These are phyloP conservation scores for Steinernema khuongi DNA, from an alignment of 1,140 invertebrate species.

Conservation along the genomic window DNA sequence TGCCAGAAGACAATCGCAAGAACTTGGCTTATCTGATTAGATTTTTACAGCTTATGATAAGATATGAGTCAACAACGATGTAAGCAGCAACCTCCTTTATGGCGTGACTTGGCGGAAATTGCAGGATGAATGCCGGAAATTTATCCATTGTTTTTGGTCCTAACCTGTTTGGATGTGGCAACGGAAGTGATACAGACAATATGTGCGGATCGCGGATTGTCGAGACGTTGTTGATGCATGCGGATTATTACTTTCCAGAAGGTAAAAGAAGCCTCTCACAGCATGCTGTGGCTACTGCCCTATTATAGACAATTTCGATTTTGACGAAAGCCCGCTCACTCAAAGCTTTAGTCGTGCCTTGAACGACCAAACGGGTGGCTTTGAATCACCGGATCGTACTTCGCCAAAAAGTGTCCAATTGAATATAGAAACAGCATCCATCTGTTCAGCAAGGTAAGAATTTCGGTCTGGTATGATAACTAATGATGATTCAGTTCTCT, in stretches of 20 bases:
- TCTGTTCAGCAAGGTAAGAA: not conserved
- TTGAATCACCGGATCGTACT: not conserved
- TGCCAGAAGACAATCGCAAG: not conserved
- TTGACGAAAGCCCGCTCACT: constrained; percentile 5
- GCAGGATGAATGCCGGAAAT: constrained; percentile 17
- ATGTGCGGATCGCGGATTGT: constrained; percentile 17
- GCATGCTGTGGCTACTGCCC: not conserved
- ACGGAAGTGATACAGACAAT: constrained; percentile 13
- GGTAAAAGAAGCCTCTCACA: no score
- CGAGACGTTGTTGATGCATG: constrained; percentile 1
- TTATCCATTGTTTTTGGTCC: constrained; percentile 22
- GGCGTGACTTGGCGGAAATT: not conserved
- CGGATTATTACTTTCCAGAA: constrained; percentile 18
- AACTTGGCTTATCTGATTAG: constrained; percentile 18
- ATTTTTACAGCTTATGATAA: constrained; percentile 13
- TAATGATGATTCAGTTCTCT: not conserved
- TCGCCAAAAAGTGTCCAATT: constrained; percentile 5
- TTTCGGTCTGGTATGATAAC: not conserved
- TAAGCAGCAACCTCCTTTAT: not conserved
- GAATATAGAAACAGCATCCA: not conserved
- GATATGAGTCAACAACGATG: constrained; percentile 12
- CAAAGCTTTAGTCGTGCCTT: constrained; percentile 8
- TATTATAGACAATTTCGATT: not conserved
- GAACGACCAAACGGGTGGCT: constrained; percentile 16
- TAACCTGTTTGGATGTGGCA: constrained; percentile 17